Base-by-base conservation (phyloP, 1,140 invertebrate species). In the Lethrus apterus region DNA sequence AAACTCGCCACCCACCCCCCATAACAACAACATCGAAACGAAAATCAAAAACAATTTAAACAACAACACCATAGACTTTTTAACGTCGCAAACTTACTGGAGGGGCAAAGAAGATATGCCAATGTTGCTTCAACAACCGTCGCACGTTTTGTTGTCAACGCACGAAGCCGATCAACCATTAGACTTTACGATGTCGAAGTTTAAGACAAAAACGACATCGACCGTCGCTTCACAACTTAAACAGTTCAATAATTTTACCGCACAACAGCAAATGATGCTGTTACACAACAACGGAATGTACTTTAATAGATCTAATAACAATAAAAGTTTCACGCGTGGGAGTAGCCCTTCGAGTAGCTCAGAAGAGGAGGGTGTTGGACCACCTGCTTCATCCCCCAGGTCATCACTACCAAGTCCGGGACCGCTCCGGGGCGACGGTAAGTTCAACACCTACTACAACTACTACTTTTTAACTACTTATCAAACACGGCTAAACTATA, bases 121-220 rank as follows among this genome's bases (percentile, higher is more conserved):
- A 34, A 68, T 68, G 66, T 56, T 68, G 53, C 55, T 68, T 8
- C 66, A 66, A 44, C 65, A 65, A 30, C 59, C 63, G 9, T 55
- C 57, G 50, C 66, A 67, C 50, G 62, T 66, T 49, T 47, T 65
- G 20, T 42, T 58, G 9, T 32, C 56, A 42, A 18, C 49, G 24
- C 57, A 59, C 52, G 60, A 60, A 48, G 15, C 53, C 19, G 68
- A 70, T 35, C 68, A 70, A 51, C 68, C 68, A 10, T 51, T 70
- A 34, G 68, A 70, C 60, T 70, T 70, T 50, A 70, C 68, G 53
- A 69, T 70, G 65, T 68, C 66, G 50, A 68, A 69, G 54, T 69
- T 69, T 48, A 67, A 68, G 33, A 64, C 57, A 41, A 65, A 64
- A 50, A 41, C 57, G 43, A 49, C 52, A 18, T 47, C 51, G 24